A percentile compares a stretch with the other conserved stretches of the same genome.
Evolutionary conservation across 2,888 invertebrate genomes (phyloP).

Genomic region (Holacanthella duospinosa): DNA sequence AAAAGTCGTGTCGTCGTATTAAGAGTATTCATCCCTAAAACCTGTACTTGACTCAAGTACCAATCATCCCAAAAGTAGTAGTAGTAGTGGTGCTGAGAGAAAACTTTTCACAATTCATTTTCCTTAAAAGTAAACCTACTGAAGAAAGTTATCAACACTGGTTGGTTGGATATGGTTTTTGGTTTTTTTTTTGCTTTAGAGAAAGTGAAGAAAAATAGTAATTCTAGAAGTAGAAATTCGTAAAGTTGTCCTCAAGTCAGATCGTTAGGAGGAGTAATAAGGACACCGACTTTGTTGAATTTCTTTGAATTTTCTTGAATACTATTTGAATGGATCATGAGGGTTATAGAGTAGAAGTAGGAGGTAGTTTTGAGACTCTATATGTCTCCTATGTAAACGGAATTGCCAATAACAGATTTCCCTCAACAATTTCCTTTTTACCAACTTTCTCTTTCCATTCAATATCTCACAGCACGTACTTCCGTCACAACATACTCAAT

Average conservation of each 20-base stretch:
- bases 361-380: background rate
- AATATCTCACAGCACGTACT: background rate
- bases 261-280: background rate
- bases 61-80: background rate
- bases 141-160: background rate
- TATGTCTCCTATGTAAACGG: background rate
- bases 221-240: background rate
- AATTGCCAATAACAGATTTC: conserved; percentile 6
- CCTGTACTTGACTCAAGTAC: conserved; percentile 1
- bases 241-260: conserved; percentile 1
- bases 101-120: conserved; percentile 2
- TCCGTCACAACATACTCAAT: too few relatives aligned
- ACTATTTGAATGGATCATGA: background rate
- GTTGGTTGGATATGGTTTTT: too few relatives aligned
- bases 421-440: background rate
- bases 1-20: background rate
- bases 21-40: background rate
- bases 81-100: background rate
- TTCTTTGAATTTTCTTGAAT: background rate
- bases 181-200: too few relatives aligned
- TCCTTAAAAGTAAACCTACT: background rate
- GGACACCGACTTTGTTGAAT: conserved; percentile 1
- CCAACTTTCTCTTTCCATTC: background rate
- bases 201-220: conserved; percentile 1
- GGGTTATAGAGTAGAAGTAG: background rate